phyloP scores from a whole-genome alignment of 1,140 invertebrate genomes.

The Streblospio benedicti region DNA sequence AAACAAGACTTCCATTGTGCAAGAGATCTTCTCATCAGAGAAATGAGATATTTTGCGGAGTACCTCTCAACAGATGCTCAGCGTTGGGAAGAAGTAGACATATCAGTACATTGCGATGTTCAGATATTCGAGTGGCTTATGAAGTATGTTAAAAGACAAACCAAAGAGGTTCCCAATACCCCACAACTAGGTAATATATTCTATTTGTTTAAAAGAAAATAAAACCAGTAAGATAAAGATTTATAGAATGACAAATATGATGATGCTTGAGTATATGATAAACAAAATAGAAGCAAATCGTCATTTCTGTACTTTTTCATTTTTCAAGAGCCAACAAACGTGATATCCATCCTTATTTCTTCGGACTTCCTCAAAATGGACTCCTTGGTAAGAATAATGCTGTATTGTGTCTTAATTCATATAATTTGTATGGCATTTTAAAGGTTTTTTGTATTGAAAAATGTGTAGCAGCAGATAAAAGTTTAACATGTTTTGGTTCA shows the following conservation, averaged over 20 bases:
- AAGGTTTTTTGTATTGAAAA: no score
- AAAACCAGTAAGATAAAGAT: background rate
- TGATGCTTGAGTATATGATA: no score
- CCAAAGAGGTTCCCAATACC: slow-evolving; percentile 45
- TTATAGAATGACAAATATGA: no score
- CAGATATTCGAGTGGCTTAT: slow-evolving; percentile 92
- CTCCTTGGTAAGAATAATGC: slow-evolving; percentile 55
- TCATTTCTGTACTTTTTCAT: background rate
- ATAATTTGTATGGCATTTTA: no score
- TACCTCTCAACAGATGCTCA: slow-evolving; percentile 41
- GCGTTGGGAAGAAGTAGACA: slow-evolving; percentile 76
- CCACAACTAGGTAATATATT: slow-evolving; percentile 55
- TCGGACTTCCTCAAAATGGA: slow-evolving; percentile 92
- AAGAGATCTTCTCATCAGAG: slow-evolving; percentile 70
- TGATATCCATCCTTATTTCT: slow-evolving; percentile 82
- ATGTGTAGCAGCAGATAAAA: no score
- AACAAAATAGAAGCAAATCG: background rate
- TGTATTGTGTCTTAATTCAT: no score
- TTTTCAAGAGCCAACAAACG: slow-evolving; percentile 67
- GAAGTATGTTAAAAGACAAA: slow-evolving; percentile 64
- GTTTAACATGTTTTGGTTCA: no score
- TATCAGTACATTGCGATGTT: slow-evolving; percentile 90
- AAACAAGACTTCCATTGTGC: slow-evolving; percentile 81
- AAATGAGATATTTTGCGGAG: slow-evolving; percentile 91
- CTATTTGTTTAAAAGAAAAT: background rate